Evolutionary conservation across 2,797 vertebrate species (phyloP).

Genomic region (Labeo calbasu): DNA sequence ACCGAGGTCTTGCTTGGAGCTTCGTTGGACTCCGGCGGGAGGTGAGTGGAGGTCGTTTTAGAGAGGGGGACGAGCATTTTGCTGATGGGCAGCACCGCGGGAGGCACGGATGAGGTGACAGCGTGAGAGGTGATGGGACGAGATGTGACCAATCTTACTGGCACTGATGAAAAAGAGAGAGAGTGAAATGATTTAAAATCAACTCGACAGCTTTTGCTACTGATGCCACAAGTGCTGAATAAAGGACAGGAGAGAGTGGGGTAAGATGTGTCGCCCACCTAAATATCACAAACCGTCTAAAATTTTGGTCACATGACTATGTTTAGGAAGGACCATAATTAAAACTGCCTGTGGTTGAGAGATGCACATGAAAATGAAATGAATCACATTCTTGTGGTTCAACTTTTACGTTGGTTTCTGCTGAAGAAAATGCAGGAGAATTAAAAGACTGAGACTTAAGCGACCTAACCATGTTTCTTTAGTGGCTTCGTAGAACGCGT

Average conservation of each 20-base stretch:
- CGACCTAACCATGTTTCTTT: too few relatives aligned
- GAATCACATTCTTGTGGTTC: background rate
- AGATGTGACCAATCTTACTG: constrained; percentile 19
- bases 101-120: background rate
- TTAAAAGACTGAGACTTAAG: too few relatives aligned
- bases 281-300: background rate
- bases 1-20: constrained; percentile 30
- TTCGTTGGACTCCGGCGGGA: background rate
- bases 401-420: background rate
- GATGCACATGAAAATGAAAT: too few relatives aligned
- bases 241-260: background rate
- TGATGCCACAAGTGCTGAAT: background rate
- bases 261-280: background rate
- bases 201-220: background rate
- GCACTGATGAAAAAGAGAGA: constrained; percentile 15
- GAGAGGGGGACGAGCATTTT: background rate
- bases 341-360: too few relatives aligned
- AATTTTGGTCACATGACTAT: too few relatives aligned
- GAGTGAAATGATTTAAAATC: background rate
- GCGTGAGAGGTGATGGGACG: background rate
- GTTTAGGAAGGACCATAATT: too few relatives aligned
- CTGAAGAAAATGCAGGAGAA: background rate
- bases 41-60: constrained; percentile 33
- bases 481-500: too few relatives aligned
- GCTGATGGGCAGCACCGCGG: background rate